Base-by-base conservation (phyloP, 2,888 invertebrate species). In the Heterodera filipjevi region DNA sequence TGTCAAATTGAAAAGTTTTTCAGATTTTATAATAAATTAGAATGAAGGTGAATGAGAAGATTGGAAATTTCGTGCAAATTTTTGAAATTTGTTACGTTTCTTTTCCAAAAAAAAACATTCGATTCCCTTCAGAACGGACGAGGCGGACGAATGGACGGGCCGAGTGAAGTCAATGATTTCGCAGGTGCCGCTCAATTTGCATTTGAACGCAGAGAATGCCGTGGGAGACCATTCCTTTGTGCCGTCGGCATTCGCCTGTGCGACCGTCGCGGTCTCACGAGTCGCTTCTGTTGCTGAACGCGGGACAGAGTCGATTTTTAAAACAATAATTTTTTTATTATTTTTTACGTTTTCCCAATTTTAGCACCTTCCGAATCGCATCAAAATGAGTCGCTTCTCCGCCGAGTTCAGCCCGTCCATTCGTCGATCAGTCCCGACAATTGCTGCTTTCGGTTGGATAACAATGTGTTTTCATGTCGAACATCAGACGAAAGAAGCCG, bases 391-490 rank as follows among this genome's bases (percentile, higher is more conserved):
- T 19, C 16, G 3, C 33, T 68, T 16, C 74, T 81, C 82, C 78
- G 87, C 22, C 80, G 83, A 22, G 82, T 88, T 16, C 87, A 85
- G 44, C 86, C 87, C 1, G 86, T 89, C n/a, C 89, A 89, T 76
- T 83, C 87, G 12, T 89, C 89, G 3, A 84, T 89, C 22, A 77
- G 87, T 71, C 84, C 84, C 70, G 86, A 86, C 12, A 87, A 87
- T 35, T 85, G 88, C 81, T 85, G 88, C 80, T 87, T 89, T 82
- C 83, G 86, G 71, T 82, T 89, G 30, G 84, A 85, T 33, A 84
- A 86, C 78, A 87, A 87, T n/a, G 89, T 87, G 80, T 89, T 87
- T 83, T 85, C 86, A 0, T 89, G 89, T 71, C 79, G 86, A 22
- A 85, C 87, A n/a, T 84, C 85, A 10, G 82, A 85, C 76, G 89